These are phyloP conservation scores for Boloria selene DNA, from an alignment of 2,888 invertebrate species.

Conservation along the genomic window DNA sequence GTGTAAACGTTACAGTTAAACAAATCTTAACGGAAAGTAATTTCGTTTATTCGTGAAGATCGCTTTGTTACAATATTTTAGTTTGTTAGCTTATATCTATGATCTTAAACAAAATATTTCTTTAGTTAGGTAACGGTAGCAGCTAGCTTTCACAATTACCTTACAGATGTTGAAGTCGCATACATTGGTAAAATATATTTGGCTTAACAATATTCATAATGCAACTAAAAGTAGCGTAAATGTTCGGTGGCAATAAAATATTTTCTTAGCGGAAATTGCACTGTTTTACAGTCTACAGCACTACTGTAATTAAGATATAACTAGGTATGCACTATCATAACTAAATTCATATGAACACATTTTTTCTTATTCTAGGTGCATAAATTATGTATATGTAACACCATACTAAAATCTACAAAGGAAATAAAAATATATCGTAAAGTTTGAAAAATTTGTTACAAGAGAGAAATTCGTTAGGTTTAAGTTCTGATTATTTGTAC, in stretches of 20 bases:
- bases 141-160: conserved; percentile 33
- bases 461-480: conserved; percentile 33
- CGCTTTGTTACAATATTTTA: conserved; percentile 34
- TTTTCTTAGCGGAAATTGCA: conserved; percentile 56
- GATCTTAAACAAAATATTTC: conserved; percentile 34
- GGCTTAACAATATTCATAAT: conserved; percentile 26
- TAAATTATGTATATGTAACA: conserved; percentile 54
- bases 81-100: conserved; percentile 41
- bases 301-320: conserved; percentile 55
- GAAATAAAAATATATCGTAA: conserved; percentile 40
- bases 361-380: conserved; percentile 76
- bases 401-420: conserved; percentile 61
- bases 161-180: conserved; percentile 24
- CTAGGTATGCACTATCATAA: conserved; percentile 69
- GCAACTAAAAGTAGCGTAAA: conserved; percentile 30
- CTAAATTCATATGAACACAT: conserved; percentile 82
- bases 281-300: conserved; percentile 75
- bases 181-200: conserved; percentile 24
- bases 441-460: conserved; percentile 22
- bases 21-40: conserved; percentile 56
- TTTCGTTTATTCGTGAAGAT: conserved; percentile 63
- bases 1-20: conserved; percentile 6
- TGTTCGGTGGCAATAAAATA: conserved; percentile 38
- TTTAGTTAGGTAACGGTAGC: conserved; percentile 36
- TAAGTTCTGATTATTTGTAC: conserved; percentile 34